phyloP scores from a whole-genome alignment of 2,888 invertebrate species.

The Argynnis bischoffii region DNA sequence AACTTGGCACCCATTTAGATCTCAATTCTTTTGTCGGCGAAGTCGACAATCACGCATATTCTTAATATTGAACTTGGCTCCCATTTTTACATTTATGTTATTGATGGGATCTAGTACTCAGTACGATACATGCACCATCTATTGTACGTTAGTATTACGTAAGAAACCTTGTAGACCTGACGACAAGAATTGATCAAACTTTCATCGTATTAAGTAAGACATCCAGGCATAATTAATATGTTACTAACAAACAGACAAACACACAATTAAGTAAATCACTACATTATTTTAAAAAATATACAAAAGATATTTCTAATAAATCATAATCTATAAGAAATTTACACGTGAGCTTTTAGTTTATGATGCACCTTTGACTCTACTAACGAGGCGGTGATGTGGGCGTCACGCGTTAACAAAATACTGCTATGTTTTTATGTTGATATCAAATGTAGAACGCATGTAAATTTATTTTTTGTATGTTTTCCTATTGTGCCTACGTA shows the following conservation, averaged over 20 bases:
- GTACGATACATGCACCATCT: no score
- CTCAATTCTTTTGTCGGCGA: no score
- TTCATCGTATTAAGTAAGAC: no score
- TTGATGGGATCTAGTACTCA: no score
- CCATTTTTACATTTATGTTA: no score
- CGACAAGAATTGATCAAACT: no score
- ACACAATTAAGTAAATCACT: background rate
- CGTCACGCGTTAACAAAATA: slow-evolving; percentile 11
- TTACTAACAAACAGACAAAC: background rate
- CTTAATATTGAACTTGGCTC: no score
- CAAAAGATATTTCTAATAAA: background rate
- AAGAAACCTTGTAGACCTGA: no score
- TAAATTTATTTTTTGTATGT: slow-evolving; percentile 1
- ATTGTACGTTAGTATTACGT: no score
- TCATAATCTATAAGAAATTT: slow-evolving; percentile 1
- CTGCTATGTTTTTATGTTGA: background rate
- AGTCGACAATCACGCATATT: no score
- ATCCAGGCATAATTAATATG: no score
- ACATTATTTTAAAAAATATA: background rate
- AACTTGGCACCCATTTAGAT: no score
- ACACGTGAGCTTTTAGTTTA: background rate
- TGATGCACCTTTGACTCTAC: slow-evolving; percentile 6
- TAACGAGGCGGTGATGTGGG: slow-evolving; percentile 16
- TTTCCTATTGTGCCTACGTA: background rate
- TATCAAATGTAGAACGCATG: background rate